A percentile compares a stretch with the other conserved stretches of the same genome.
Conservation (phyloP, 2,888 invertebrate species). For the Hyalella azteca region DNA sequence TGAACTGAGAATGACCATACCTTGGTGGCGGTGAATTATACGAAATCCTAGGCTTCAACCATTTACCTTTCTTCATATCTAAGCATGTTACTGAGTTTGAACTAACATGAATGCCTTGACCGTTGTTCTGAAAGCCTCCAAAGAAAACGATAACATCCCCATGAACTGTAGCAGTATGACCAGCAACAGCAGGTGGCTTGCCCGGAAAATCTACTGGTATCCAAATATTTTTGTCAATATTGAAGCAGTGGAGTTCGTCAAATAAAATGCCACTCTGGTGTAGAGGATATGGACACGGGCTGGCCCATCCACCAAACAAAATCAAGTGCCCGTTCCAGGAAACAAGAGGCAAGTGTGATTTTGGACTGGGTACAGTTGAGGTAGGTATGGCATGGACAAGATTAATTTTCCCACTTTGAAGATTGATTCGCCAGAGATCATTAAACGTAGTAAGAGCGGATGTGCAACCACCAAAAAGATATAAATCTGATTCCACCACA, state of each 20-base stretch:
- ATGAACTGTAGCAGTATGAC: conserved; percentile 89
- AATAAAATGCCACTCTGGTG: conserved; percentile 85
- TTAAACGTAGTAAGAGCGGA: conserved; percentile 93
- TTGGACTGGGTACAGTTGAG: conserved; percentile 92
- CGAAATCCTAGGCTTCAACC: conserved; percentile 78
- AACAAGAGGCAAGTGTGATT: conserved; percentile 93
- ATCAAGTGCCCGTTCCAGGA: conserved; percentile 81
- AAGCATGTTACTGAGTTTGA: conserved; percentile 87
- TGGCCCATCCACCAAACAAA: conserved; percentile 95
- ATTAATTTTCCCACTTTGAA: conserved; percentile 83
- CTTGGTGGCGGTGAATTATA: conserved; percentile 78
- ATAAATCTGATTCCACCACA: conserved; percentile 81
- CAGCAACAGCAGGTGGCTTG: conserved; percentile 81
- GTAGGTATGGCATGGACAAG: conserved; percentile 75
- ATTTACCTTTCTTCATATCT: conserved; percentile 75
- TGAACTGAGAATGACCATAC: conserved; percentile 92
- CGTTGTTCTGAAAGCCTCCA: conserved; percentile 68
- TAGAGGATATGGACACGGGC: conserved; percentile 76
- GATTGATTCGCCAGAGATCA: conserved; percentile 92
- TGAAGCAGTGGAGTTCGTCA: conserved; percentile 74
- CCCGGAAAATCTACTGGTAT: conserved; percentile 59
- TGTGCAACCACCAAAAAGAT: conserved; percentile 95
- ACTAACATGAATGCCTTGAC: conserved; percentile 60
- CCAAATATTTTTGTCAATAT: conserved; percentile 81
- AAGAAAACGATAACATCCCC: conserved; percentile 83